phyloP scores from a whole-genome alignment of 2,888 invertebrate genomes.

The Daptonema setosum region DNA sequence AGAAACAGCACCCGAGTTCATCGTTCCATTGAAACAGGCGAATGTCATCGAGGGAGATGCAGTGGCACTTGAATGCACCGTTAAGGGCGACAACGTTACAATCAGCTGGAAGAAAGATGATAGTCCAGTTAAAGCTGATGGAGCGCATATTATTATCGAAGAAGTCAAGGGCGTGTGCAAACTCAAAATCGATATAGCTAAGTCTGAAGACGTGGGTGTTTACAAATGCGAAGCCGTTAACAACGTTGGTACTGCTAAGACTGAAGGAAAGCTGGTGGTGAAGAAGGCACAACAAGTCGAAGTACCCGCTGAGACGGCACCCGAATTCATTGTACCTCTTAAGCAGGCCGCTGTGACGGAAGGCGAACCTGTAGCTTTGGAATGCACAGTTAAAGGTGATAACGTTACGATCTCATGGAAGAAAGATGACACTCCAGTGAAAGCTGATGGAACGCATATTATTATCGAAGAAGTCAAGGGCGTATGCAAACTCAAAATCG shows the following conservation, averaged over 20 bases:
- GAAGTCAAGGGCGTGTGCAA: constrained; percentile 24
- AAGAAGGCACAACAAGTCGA: no score
- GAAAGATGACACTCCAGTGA: constrained; percentile 17
- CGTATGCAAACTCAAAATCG: constrained; percentile 24
- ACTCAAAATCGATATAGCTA: constrained; percentile 47
- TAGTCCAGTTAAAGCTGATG: constrained; percentile 13
- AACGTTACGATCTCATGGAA: constrained; percentile 16
- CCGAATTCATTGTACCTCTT: constrained; percentile 59
- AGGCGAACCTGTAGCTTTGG: constrained; percentile 66
- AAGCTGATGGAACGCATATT: constrained; percentile 11
- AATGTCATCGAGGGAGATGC: not conserved
- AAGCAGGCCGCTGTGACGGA: constrained; percentile 55
- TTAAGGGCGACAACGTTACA: constrained; percentile 71
- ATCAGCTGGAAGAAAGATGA: constrained; percentile 81
- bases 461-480: constrained; percentile 12
- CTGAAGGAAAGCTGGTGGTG: constrained; percentile 31
- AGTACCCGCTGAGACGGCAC: no score
- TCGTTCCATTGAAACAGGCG: not conserved
- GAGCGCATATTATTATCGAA: constrained; percentile 15
- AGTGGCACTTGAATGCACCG: not conserved
- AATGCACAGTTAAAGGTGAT: constrained; percentile 35
- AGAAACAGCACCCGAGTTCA: no score
- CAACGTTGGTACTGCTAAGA: constrained; percentile 27
- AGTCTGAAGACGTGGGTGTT: constrained; percentile 54
- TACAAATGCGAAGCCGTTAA: constrained; percentile 48